Evolutionary conservation across 2,797 vertebrate genomes (phyloP).

Genomic region (Enteromius fasciolatus): DNA sequence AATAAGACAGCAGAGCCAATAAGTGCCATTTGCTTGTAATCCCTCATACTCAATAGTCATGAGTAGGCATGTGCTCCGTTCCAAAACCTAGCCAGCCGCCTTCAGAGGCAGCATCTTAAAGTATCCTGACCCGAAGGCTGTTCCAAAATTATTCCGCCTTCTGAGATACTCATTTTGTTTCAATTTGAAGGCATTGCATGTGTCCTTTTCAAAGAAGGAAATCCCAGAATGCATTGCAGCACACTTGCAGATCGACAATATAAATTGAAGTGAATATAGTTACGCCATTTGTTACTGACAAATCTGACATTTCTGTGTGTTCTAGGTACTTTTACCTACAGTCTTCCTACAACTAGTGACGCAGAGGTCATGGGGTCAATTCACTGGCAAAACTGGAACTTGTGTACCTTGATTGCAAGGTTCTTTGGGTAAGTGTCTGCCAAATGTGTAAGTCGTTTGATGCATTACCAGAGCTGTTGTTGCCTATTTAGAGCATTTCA

Average conservation of each 20-base stretch:
- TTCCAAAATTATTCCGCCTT: neutral
- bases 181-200: conserved; percentile 70
- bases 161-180: neutral
- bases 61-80: neutral
- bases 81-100: neutral
- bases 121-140: neutral
- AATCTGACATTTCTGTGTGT: no score
- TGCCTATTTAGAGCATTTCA: neutral
- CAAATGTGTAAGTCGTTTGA: neutral
- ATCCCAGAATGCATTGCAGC: neutral
- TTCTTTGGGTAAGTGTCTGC: neutral
- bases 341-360: neutral
- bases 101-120: neutral
- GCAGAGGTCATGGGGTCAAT: neutral
- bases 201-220: conserved; percentile 62
- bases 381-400: neutral
- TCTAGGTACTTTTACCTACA: neutral
- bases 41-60: neutral
- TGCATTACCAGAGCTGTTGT: neutral
- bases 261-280: neutral
- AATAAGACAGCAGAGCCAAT: conserved; percentile 23
- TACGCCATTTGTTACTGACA: neutral
- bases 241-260: neutral
- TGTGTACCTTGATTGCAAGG: neutral
- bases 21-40: conserved; percentile 13